Conservation (phyloP, 2,888 invertebrate species). For the Pomacea canaliculata region DNA sequence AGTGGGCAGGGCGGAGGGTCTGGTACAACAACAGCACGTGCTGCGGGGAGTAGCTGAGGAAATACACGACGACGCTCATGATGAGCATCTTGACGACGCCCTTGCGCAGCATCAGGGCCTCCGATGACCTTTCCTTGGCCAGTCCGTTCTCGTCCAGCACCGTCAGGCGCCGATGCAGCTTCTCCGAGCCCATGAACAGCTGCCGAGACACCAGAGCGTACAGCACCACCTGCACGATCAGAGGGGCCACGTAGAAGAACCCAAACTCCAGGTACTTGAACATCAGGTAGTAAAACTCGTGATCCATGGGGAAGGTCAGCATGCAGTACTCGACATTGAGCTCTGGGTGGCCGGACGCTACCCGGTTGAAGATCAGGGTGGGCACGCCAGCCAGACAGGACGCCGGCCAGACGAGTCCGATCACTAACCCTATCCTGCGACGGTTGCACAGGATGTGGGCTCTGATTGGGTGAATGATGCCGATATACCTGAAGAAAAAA, state of each 20-base stretch:
- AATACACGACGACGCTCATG: conserved; percentile 58
- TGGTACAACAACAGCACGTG: conserved; percentile 68
- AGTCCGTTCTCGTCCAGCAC: conserved; percentile 47
- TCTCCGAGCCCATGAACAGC: conserved; percentile 62
- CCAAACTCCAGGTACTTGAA: conserved; percentile 66
- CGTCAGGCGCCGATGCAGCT: conserved; percentile 53
- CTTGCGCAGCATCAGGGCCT: conserved; percentile 50
- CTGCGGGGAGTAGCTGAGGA: conserved; percentile 71
- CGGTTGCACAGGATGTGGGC: conserved; percentile 69
- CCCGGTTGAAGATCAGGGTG: conserved; percentile 63
- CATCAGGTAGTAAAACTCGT: conserved; percentile 44
- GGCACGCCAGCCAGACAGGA: conserved; percentile 65
- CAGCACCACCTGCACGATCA: conserved; percentile 60
- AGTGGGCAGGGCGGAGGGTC: conserved; percentile 52
- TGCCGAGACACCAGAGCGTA: conserved; percentile 65
- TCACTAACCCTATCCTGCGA: conserved; percentile 60
- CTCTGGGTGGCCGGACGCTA: conserved; percentile 43
- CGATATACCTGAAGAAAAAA: conserved; percentile 64
- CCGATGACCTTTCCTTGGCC: conserved; percentile 41
- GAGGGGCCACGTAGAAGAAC: conserved; percentile 67
- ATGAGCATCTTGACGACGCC: conserved; percentile 39
- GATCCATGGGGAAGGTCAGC: conserved; percentile 55
- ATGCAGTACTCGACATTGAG: conserved; percentile 60
- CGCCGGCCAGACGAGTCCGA: conserved; percentile 67
- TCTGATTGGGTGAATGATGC: conserved; percentile 69